A percentile compares a stretch with the other conserved stretches of the same genome.
phyloP scores from a whole-genome alignment of 2,113 vertebrate genomes.

The Damaliscus lunatus region DNA sequence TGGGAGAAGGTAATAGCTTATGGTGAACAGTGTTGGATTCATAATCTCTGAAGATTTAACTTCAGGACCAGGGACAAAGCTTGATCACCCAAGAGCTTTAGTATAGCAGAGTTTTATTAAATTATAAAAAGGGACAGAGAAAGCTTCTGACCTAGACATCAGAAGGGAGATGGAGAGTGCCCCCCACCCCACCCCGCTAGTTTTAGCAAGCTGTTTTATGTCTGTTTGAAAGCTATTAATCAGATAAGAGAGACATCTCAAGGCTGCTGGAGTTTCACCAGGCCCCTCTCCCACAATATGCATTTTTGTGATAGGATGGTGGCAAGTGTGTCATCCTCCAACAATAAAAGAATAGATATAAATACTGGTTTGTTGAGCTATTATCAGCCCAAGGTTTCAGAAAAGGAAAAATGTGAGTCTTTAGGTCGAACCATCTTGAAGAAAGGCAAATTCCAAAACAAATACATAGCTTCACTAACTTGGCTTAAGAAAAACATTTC shows the following conservation, averaged over 20 bases:
- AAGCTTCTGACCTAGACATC: background rate
- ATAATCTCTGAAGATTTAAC: background rate
- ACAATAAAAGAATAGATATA: background rate
- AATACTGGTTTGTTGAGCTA: background rate
- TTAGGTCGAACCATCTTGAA: background rate
- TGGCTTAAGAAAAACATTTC: background rate
- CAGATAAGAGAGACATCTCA: background rate
- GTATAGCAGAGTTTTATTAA: background rate
- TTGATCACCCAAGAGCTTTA: background rate
- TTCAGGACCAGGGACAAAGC: background rate
- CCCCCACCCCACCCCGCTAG: accelerated
- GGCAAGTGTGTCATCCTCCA: background rate
- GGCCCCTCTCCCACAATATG: background rate
- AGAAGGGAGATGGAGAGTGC: background rate
- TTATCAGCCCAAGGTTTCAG: background rate
- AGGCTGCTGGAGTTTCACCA: background rate
- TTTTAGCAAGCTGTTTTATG: background rate
- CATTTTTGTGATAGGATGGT: background rate
- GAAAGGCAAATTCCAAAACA: background rate
- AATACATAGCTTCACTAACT: background rate
- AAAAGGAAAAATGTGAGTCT: background rate
- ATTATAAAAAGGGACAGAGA: background rate
- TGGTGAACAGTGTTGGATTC: background rate
- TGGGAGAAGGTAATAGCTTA: background rate
- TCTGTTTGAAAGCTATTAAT: background rate